phyloP scores from a whole-genome alignment of 2,797 vertebrate species.

The Gallinago solitaria region DNA sequence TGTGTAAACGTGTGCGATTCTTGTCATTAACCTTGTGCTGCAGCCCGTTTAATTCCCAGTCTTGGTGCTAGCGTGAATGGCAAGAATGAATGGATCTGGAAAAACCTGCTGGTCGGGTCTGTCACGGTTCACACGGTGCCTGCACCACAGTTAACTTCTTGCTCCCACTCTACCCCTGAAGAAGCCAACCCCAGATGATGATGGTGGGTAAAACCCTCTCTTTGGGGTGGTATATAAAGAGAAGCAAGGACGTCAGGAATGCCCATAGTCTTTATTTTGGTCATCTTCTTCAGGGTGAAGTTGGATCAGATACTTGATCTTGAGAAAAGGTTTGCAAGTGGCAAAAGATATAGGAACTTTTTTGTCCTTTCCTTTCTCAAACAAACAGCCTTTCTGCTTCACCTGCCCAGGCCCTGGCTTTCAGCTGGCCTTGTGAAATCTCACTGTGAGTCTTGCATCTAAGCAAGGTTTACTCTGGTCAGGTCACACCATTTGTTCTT shows the following conservation, averaged over 20 bases:
- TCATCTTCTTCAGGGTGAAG: neutral
- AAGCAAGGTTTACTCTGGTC: neutral
- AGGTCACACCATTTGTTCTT: neutral
- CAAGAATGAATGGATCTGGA: neutral
- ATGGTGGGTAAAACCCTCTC: neutral
- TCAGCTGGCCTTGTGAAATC: neutral
- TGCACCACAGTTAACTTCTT: neutral
- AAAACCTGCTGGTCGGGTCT: neutral
- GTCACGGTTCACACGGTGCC: fast-evolving
- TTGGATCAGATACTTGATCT: neutral
- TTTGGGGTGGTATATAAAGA: neutral
- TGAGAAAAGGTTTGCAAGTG: neutral
- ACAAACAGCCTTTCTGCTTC: neutral
- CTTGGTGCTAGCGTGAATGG: neutral
- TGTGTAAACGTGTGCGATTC: neutral
- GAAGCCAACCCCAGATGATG: neutral
- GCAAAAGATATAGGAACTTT: neutral
- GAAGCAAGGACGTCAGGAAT: neutral
- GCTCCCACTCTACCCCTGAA: neutral
- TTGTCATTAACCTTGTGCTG: neutral
- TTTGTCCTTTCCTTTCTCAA: neutral
- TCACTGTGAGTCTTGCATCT: neutral
- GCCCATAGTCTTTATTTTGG: neutral
- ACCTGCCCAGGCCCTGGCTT: neutral
- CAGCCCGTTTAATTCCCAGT: neutral